phyloP scores from a whole-genome alignment of 2,113 vertebrate genomes.

The Anarhynchus alexandrinus region DNA sequence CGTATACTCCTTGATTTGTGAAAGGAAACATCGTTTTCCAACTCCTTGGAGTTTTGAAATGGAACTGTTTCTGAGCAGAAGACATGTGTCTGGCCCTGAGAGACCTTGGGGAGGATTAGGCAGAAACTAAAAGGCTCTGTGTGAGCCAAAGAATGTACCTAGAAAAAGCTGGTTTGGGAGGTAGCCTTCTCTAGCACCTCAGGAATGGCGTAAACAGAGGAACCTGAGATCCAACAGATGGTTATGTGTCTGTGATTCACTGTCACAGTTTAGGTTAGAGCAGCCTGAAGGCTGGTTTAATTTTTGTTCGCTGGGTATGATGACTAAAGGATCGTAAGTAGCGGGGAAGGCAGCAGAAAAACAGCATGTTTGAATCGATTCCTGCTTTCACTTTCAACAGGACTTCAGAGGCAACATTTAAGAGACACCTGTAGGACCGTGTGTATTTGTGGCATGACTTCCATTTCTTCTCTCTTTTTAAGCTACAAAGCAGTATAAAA shows the following conservation, averaged over 20 bases:
- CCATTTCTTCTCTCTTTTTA: not conserved
- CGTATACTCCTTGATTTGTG: fast-evolving
- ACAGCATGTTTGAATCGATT: not conserved
- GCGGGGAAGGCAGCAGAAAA: not conserved
- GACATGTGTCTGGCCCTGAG: fast-evolving
- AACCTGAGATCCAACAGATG: not conserved
- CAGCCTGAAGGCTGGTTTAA: not conserved
- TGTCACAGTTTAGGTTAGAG: not conserved
- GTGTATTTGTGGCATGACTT: not conserved
- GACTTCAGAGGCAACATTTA: not conserved
- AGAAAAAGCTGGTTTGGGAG: not conserved
- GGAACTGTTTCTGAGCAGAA: not conserved
- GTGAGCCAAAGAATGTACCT: not conserved
- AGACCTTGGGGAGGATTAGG: not conserved
- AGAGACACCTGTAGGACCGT: not conserved
- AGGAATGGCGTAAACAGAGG: not conserved
- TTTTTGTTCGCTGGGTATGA: not conserved
- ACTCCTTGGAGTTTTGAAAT: not conserved
- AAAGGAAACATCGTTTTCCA: not conserved
- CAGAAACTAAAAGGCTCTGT: not conserved
- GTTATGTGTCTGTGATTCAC: not conserved
- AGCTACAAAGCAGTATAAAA: not conserved
- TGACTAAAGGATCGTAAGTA: not conserved
- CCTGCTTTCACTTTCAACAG: not conserved
- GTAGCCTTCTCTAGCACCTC: not conserved